These are phyloP conservation scores for Pseudotriccus pelzelni DNA, from an alignment of 2,797 vertebrate genomes.

Conservation along the genomic window DNA sequence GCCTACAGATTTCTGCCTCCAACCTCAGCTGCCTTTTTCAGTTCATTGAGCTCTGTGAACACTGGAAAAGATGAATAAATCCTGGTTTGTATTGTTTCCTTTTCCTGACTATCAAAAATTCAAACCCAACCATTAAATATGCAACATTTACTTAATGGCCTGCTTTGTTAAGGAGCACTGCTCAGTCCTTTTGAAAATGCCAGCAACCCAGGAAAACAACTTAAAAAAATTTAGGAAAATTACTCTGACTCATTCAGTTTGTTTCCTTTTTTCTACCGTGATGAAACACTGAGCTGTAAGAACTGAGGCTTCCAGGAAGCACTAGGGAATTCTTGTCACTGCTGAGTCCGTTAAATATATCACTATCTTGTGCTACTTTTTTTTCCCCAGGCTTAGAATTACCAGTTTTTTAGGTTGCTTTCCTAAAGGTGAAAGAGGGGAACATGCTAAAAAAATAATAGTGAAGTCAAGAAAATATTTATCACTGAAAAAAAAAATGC, in stretches of 20 bases:
- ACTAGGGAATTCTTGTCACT: neutral
- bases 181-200: neutral
- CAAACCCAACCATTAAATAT: neutral
- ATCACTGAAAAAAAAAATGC: neutral
- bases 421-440: neutral
- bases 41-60: slow-evolving; percentile 38
- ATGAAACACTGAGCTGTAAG: neutral
- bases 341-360: neutral
- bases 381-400: neutral
- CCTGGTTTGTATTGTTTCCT: slow-evolving; percentile 8
- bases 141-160: neutral
- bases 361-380: neutral
- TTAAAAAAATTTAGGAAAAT: neutral
- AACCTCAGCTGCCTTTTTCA: slow-evolving; percentile 51
- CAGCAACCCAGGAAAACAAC: slow-evolving; percentile 14
- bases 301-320: neutral
- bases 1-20: slow-evolving; percentile 32
- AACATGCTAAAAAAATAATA: neutral
- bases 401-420: neutral
- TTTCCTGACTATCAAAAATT: neutral
- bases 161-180: neutral
- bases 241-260: slow-evolving; percentile 2
- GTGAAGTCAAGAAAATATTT: neutral
- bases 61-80: slow-evolving; percentile 58
- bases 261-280: neutral